These are phyloP conservation scores for Delphinus delphis DNA, from an alignment of 2,113 vertebrate species.

Conservation along the genomic window DNA sequence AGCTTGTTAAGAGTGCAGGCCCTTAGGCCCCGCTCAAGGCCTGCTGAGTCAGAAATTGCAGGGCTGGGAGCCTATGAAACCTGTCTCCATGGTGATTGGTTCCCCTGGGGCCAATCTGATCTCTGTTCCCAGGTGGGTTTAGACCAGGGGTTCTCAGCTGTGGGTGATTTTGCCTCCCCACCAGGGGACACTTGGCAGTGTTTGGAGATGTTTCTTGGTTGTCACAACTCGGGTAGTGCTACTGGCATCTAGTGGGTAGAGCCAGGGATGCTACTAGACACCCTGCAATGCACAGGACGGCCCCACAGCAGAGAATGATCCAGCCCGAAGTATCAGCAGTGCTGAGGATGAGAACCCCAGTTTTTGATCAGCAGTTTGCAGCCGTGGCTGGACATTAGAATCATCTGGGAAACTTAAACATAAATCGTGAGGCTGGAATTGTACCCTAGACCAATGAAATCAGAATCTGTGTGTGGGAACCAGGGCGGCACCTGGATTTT, in stretches of 20 bases:
- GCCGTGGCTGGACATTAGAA: not conserved
- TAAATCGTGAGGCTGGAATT: rapidly evolving
- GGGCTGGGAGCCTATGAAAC: not conserved
- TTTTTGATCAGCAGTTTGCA: rapidly evolving
- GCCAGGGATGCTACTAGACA: not conserved
- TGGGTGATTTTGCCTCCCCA: not conserved
- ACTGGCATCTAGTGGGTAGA: not conserved
- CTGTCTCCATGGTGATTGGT: not conserved
- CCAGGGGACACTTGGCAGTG: not conserved
- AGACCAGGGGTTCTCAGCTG: not conserved
- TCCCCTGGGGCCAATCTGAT: too few species aligned
- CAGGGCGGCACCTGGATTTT: rapidly evolving
- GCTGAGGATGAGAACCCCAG: not conserved
- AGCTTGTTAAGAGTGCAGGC: not conserved
- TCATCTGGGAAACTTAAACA: not conserved
- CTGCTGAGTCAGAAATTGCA: not conserved
- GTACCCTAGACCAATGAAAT: too few species aligned
- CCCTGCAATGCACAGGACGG: too few species aligned
- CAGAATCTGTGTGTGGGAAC: rapidly evolving
- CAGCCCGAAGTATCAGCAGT: rapidly evolving
- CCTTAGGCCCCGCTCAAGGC: not conserved
- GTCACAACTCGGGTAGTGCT: not conserved
- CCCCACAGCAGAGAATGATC: not conserved
- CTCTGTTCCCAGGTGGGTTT: not conserved
- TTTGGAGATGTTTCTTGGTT: not conserved